These are phyloP conservation scores for Hydrolagus colliei DNA, from an alignment of 2,797 vertebrate genomes.

Conservation along the genomic window DNA sequence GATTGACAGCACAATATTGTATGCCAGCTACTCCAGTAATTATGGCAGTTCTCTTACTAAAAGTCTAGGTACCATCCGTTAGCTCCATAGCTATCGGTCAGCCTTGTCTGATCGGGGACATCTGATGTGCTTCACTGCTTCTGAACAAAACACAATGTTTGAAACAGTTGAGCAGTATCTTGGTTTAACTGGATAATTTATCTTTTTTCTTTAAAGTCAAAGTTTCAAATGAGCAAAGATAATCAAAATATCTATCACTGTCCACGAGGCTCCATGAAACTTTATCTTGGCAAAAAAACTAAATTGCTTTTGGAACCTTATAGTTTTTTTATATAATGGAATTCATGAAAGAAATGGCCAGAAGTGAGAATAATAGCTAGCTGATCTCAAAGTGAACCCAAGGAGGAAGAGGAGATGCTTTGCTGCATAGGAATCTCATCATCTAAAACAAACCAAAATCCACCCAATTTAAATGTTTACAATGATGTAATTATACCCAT, in stretches of 20 bases:
- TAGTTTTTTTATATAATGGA: constrained; percentile 12
- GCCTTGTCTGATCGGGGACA: too few species aligned
- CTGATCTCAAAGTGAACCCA: background rate
- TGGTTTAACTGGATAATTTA: background rate
- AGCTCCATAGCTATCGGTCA: too few species aligned
- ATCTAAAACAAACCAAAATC: background rate
- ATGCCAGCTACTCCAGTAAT: too few species aligned
- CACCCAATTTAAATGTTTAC: background rate
- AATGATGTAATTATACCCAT: background rate
- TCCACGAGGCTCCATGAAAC: background rate
- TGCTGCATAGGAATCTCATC: background rate
- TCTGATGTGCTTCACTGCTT: too few species aligned
- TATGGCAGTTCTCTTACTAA: too few species aligned
- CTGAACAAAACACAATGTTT: background rate
- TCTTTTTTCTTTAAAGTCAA: background rate
- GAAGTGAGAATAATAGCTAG: background rate
- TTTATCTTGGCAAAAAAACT: background rate
- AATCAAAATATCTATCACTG: background rate
- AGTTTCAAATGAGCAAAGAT: background rate
- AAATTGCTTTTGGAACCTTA: constrained; percentile 8
- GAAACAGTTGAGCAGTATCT: too few species aligned
- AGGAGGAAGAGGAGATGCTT: background rate
- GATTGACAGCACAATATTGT: too few species aligned
- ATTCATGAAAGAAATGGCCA: background rate
- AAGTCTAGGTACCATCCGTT: too few species aligned